A percentile compares a stretch with the other conserved stretches of the same genome.
These are phyloP conservation scores for Nemoura dubitans DNA, from an alignment of 2,888 invertebrate species.

Conservation along the genomic window DNA sequence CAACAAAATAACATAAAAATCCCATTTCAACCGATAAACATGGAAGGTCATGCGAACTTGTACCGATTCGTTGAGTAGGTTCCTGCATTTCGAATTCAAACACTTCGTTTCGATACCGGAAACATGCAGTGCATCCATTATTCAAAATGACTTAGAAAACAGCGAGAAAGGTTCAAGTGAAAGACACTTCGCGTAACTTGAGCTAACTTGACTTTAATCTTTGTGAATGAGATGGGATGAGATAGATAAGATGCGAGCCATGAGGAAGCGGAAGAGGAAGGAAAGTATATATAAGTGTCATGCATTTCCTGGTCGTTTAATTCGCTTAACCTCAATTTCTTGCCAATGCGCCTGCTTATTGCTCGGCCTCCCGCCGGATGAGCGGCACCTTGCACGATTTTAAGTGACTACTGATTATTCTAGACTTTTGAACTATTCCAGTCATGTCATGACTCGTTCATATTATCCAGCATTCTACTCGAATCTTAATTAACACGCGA, in stretches of 20 bases:
- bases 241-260: neutral
- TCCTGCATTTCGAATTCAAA: neutral
- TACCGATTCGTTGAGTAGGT: neutral
- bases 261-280: neutral
- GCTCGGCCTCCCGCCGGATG: constrained; percentile 3
- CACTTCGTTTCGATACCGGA: neutral
- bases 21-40: neutral
- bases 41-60: neutral
- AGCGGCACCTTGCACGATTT: neutral
- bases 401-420: neutral
- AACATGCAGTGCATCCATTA: constrained; percentile 19
- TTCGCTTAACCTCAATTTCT: constrained; percentile 20
- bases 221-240: neutral
- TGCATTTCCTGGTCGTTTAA: constrained; percentile 26
- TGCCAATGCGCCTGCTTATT: neutral
- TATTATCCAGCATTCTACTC: neutral
- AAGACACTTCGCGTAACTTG: neutral
- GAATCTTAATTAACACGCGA: neutral
- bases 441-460: neutral
- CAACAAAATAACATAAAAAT: neutral
- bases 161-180: neutral
- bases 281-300: no score
- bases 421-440: neutral
- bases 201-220: constrained; percentile 22
- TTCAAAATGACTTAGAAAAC: constrained; percentile 14